Percentiles rank a stretch among this genome's conserved stretches.
phyloP scores from a whole-genome alignment of 2,888 invertebrate genomes.

The Sepioteuthis lessoniana region DNA sequence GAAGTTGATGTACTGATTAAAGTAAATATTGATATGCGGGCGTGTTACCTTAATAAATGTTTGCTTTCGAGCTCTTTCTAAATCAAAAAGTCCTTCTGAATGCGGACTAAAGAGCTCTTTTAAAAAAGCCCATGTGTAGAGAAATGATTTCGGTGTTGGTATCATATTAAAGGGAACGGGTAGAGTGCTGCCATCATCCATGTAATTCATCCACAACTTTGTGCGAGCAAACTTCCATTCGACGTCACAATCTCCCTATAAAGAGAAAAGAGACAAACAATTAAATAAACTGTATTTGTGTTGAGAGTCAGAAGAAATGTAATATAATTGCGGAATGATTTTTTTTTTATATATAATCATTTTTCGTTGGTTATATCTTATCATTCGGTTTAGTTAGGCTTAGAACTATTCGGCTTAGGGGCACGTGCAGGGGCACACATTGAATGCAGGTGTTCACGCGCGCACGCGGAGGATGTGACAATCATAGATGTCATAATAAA shows the following conservation, averaged over 20 bases:
- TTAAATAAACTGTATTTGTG: background rate
- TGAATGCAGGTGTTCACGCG: too few relatives aligned
- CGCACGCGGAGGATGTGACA: too few relatives aligned
- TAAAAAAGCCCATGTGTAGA: constrained; percentile 67
- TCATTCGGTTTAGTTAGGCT: too few relatives aligned
- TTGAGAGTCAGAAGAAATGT: too few relatives aligned
- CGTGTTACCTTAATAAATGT: constrained; percentile 73
- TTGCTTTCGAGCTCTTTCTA: constrained; percentile 66
- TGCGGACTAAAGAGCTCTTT: constrained; percentile 59
- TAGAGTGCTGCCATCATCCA: constrained; percentile 82
- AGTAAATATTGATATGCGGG: background rate
- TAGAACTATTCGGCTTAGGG: too few relatives aligned
- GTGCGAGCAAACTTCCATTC: constrained; percentile 87
- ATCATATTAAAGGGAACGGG: constrained; percentile 83
- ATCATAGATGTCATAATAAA: too few relatives aligned
- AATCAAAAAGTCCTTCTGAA: constrained; percentile 60
- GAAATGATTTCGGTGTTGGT: constrained; percentile 73
- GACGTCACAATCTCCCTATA: constrained; percentile 77
- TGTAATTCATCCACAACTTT: constrained; percentile 84
- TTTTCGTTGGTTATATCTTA: too few relatives aligned
- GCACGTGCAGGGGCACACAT: too few relatives aligned
- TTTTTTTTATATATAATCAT: too few relatives aligned
- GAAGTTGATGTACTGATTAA: too few relatives aligned
- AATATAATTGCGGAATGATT: too few relatives aligned
- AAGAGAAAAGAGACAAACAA: background rate